These are phyloP conservation scores for Natator depressus DNA, from an alignment of 2,113 vertebrate genomes.

Conservation along the genomic window DNA sequence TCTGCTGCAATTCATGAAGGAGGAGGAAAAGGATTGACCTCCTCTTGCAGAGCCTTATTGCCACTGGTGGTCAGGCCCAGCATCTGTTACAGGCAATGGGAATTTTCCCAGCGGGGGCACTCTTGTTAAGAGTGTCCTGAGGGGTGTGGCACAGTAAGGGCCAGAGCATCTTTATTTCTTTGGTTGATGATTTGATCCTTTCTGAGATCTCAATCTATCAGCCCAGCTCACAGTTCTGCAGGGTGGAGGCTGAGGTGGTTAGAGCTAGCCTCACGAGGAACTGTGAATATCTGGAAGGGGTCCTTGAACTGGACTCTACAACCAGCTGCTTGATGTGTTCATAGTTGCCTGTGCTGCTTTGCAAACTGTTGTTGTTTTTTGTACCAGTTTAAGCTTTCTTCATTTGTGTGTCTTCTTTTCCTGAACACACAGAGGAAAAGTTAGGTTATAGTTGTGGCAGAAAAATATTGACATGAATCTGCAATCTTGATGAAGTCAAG, in stretches of 20 bases:
- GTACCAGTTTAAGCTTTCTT: neutral
- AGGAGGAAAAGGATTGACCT: neutral
- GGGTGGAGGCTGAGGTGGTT: neutral
- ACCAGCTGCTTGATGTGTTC: neutral
- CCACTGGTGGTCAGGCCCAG: neutral
- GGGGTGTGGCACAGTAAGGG: neutral
- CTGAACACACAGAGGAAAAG: fast-evolving
- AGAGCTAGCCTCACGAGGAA: neutral
- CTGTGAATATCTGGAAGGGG: neutral
- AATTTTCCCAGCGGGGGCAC: too few relatives aligned
- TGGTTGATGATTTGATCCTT: slow-evolving; percentile 2
- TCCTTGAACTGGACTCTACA: neutral
- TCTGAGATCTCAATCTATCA: neutral
- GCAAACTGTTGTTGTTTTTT: neutral
- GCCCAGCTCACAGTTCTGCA: neutral
- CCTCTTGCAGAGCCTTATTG: neutral
- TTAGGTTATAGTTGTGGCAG: neutral
- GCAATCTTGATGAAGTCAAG: neutral
- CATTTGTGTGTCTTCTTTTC: neutral
- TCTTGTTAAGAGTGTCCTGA: too few relatives aligned
- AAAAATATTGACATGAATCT: neutral
- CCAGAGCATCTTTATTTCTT: slow-evolving; percentile 22
- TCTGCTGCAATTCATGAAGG: neutral
- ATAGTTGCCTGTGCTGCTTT: neutral
- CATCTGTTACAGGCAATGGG: too few relatives aligned